Conservation (phyloP, 2,888 invertebrate genomes). For the Orthosia gothica region DNA sequence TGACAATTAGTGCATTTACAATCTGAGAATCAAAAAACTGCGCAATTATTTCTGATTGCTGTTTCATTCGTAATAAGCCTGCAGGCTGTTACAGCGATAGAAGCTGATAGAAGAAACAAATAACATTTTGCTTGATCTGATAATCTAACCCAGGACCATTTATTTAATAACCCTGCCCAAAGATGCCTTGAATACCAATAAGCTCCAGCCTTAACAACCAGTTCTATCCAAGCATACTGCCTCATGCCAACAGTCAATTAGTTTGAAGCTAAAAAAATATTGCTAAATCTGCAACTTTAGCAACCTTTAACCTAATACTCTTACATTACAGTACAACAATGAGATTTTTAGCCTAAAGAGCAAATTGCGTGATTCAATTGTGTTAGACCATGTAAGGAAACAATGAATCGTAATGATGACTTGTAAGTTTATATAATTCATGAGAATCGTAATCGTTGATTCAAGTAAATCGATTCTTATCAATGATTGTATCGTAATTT, state of each 20-base stretch:
- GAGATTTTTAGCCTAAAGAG: constrained; percentile 56
- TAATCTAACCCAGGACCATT: too few species aligned
- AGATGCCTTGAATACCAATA: background rate
- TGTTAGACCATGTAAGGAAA: constrained; percentile 51
- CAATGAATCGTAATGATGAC: constrained; percentile 50
- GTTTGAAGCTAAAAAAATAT: constrained; percentile 10
- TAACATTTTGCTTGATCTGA: too few species aligned
- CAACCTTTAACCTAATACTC: constrained; percentile 47
- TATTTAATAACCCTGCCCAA: background rate
- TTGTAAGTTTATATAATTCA: constrained; percentile 44
- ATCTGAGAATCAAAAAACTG: too few species aligned
- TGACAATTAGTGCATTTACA: too few species aligned
- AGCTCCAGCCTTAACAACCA: background rate
- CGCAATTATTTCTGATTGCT: too few species aligned
- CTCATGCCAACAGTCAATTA: background rate
- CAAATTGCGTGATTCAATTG: constrained; percentile 63
- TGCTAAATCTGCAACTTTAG: constrained; percentile 31
- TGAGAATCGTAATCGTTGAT: constrained; percentile 25
- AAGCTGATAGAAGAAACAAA: too few species aligned
- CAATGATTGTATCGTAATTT: constrained; percentile 26
- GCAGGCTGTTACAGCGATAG: too few species aligned
- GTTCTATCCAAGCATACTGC: background rate
- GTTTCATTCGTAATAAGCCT: too few species aligned
- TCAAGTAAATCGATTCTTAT: constrained; percentile 34
- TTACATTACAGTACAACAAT: constrained; percentile 34